Conservation (phyloP, 2,113 vertebrate genomes). For the Psephotus haematonotus region DNA sequence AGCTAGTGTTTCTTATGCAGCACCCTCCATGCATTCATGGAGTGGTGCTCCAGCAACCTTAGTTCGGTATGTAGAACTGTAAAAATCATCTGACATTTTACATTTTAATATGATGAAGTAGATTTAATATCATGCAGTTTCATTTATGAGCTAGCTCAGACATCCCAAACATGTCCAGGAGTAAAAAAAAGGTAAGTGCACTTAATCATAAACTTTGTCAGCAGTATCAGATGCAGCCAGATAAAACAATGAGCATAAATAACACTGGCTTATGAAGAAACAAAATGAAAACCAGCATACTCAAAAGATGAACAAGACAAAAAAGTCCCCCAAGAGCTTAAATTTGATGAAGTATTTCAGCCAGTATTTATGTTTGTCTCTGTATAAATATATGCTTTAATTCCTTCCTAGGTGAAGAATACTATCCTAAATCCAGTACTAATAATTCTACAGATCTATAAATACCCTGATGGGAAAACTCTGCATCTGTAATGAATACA, state of each 20-base stretch:
- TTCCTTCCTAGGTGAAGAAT: background rate
- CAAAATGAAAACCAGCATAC: background rate
- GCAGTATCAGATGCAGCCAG: slow-evolving; percentile 27
- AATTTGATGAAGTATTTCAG: background rate
- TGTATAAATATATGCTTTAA: background rate
- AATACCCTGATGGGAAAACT: slow-evolving; percentile 34
- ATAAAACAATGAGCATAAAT: slow-evolving; percentile 25
- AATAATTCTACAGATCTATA: slow-evolving; percentile 30
- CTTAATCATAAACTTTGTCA: slow-evolving; percentile 28
- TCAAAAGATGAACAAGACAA: slow-evolving; percentile 1
- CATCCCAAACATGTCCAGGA: background rate
- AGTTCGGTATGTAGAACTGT: background rate
- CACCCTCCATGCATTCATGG: background rate
- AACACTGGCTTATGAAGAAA: background rate
- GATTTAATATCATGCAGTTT: background rate
- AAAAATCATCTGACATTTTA: background rate
- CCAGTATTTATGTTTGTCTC: background rate
- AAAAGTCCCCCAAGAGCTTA: background rate
- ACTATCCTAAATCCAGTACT: background rate
- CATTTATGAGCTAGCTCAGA: background rate
- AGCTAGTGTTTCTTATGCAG: background rate
- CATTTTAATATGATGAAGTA: background rate
- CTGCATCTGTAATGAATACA: background rate
- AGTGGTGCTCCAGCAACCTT: background rate
- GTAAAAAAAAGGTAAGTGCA: background rate